These are phyloP conservation scores for Ameiurus melas DNA, from an alignment of 2,113 vertebrate genomes.

Conservation along the genomic window DNA sequence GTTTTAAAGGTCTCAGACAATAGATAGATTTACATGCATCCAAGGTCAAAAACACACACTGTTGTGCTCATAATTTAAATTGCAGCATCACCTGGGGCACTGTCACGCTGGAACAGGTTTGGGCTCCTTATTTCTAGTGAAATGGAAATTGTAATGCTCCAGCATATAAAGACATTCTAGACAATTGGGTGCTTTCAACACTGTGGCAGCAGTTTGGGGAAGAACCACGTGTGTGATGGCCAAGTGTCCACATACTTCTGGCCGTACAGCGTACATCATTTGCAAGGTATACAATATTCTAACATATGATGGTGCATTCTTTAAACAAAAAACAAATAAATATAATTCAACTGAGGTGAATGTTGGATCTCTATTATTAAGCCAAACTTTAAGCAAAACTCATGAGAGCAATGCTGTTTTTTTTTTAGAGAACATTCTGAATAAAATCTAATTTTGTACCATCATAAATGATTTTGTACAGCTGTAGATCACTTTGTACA, in stretches of 20 bases:
- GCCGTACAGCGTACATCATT: neutral
- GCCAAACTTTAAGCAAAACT: neutral
- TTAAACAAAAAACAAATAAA: neutral
- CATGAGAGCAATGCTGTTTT: neutral
- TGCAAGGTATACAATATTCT: neutral
- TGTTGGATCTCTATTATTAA: neutral
- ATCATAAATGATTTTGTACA: neutral
- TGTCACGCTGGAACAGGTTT: neutral
- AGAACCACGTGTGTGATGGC: neutral
- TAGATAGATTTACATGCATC: too few relatives aligned
- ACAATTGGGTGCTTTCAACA: neutral
- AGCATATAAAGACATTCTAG: neutral
- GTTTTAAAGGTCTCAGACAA: too few relatives aligned
- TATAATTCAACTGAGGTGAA: neutral
- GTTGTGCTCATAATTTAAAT: too few relatives aligned
- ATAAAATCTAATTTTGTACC: neutral
- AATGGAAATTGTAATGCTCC: neutral
- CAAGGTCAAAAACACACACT: too few relatives aligned
- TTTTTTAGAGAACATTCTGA: neutral
- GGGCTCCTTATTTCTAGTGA: neutral
- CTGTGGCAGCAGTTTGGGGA: neutral
- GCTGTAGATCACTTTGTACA: neutral
- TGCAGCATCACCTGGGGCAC: neutral
- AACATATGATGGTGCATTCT: neutral
- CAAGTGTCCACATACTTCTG: neutral